Evolutionary conservation across 53 echinoderm and acorn worm genomes (phyloP), one percentile per base, ranked within the genome.

Genomic region (Antedon mediterranea): DNA sequence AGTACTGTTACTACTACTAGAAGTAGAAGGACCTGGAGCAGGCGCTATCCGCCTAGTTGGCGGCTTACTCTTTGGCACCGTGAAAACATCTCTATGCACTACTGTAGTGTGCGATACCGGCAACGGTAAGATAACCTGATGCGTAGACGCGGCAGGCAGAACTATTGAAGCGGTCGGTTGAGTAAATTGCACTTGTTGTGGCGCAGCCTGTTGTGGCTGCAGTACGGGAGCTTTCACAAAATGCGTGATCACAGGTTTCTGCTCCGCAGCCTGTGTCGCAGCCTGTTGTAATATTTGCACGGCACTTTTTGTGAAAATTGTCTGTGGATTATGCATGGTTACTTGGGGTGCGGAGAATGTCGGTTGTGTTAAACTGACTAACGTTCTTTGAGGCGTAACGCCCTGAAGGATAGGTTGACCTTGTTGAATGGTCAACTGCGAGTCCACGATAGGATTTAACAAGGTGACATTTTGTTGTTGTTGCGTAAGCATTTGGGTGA

Each of bases 241-340:
- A 33, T 84, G 90, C 4, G 86, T 81, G 74, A 86, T 72, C 18
- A 85, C 85, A 14, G 88, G 83, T 73, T 90, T 88, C 30, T 71
- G 57, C 14, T 86, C 80, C 14, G 77, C 43, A 28, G 71, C 30
- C 77, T 92, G 90, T 23, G 77, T 88, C 26, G 92, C 89, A 6
- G 90, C 92, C 32, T 89, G 82, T 84, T 98, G 92, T 43, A 92
- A 78, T 76, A 98, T 73, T 29, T 89, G 90, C 0, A 90, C 79
- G 23, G 90, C 88, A 70, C 57, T 57, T 13, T 57, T 57, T 26
- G 57, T 57, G 9, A 57, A 23, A 57, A 57, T 57, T 18, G 57
- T 57, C 26, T 57, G 57, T 8, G 9, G 57, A 57, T 57, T 57
- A 3, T 57, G 57, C 2, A 23, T 23, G 26, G 2, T 57, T 57